phyloP scores from a whole-genome alignment of 2,113 vertebrate species.

The Mastomys natalensis region DNA sequence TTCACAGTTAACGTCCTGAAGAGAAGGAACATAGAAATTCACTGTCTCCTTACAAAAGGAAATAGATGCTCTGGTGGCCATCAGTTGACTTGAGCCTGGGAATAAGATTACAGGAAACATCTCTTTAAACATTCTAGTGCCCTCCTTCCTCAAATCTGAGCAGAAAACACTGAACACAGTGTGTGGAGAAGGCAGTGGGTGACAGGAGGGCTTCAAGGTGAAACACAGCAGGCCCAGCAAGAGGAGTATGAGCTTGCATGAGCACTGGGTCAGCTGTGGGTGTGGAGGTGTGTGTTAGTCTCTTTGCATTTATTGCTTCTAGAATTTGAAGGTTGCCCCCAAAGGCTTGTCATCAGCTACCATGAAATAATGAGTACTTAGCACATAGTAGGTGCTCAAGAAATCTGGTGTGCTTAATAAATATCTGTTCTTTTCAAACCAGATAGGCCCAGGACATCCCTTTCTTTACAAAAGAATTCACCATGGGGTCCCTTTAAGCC shows the following conservation, averaged over 20 bases:
- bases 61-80: not conserved
- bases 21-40: not conserved
- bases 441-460: constrained; percentile 59
- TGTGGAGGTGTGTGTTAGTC: not conserved
- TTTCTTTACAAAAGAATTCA: constrained; percentile 76
- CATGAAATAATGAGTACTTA: constrained; percentile 40
- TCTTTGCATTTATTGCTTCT: not conserved
- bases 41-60: not conserved
- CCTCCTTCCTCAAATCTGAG: not conserved
- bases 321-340: not conserved
- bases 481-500: constrained; percentile 76
- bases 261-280: not conserved
- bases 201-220: too few species aligned
- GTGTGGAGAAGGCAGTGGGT: not conserved
- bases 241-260: not conserved
- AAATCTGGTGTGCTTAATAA: constrained; percentile 62
- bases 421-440: constrained; percentile 64
- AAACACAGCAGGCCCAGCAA: not conserved
- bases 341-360: not conserved
- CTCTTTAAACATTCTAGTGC: not conserved
- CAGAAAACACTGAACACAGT: not conserved
- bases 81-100: not conserved
- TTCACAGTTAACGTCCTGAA: not conserved
- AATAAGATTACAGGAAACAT: not conserved
- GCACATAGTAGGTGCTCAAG: constrained; percentile 74